A percentile compares a stretch with the other conserved stretches of the same genome.
Conservation (phyloP, 2,888 invertebrate species). For the Andrena bucephala region DNA sequence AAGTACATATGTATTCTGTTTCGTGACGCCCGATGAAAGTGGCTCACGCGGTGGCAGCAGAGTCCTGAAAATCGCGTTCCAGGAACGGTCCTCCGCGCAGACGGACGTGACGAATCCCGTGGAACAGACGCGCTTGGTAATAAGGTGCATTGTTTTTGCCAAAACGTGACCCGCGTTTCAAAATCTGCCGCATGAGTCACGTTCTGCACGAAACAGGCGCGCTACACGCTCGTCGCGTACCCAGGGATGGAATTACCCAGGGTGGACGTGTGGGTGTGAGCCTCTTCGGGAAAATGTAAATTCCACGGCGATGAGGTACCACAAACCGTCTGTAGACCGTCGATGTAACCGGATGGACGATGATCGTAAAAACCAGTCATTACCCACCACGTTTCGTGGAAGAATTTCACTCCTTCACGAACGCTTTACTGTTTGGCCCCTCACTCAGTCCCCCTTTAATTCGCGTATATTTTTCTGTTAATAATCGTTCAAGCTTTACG, state of each 20-base stretch:
- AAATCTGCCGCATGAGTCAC: constrained; percentile 72
- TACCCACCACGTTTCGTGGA: constrained; percentile 30
- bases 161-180: constrained; percentile 75
- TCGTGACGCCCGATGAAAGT: not conserved
- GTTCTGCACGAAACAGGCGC: constrained; percentile 54
- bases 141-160: constrained; percentile 76
- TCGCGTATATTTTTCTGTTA: not conserved
- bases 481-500: not conserved
- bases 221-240: constrained; percentile 53
- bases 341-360: constrained; percentile 52
- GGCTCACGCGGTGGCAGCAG: not conserved
- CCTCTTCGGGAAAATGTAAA: constrained; percentile 64
- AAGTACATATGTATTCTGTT: not conserved
- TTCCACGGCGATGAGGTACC: constrained; percentile 65
- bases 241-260: constrained; percentile 69
- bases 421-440: not conserved
- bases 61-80: constrained; percentile 18
- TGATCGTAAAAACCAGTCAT: constrained; percentile 40
- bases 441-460: not conserved
- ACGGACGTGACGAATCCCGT: constrained; percentile 44
- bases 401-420: constrained; percentile 18
- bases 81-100: constrained; percentile 2
- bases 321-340: constrained; percentile 48
- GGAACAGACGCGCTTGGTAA: constrained; percentile 58
- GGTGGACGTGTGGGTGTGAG: constrained; percentile 53